phyloP scores from a whole-genome alignment of 2,113 vertebrate species.

The Delphinus delphis region DNA sequence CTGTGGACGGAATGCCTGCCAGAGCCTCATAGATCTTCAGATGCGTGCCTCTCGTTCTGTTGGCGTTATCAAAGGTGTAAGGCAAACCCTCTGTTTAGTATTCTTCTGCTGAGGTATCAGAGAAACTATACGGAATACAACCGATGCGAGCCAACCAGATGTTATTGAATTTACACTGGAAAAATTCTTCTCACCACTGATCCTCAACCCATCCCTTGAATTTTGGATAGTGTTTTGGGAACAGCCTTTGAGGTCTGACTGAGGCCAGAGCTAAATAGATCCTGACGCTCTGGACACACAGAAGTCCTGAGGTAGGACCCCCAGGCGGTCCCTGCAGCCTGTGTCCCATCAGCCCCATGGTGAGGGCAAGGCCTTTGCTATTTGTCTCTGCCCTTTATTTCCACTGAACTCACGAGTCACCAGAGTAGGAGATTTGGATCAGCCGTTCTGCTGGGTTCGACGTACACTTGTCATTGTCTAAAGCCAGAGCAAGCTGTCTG shows the following conservation, averaged over 20 bases:
- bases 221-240: background rate
- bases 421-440: background rate
- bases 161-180: conserved; percentile 33
- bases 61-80: background rate
- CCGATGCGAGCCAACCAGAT: conserved; percentile 8
- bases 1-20: background rate
- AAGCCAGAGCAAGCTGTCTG: conserved; percentile 2
- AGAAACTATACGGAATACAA: conserved; percentile 31
- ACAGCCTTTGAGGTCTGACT: background rate
- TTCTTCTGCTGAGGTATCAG: conserved; percentile 36
- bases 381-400: conserved; percentile 22
- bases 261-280: conserved; percentile 13
- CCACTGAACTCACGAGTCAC: background rate
- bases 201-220: conserved; percentile 36
- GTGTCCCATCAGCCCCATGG: background rate
- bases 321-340: background rate
- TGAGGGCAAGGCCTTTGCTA: background rate
- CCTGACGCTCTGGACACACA: background rate
- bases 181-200: background rate
- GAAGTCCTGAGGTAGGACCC: background rate
- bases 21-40: background rate
- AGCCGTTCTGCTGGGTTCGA: background rate
- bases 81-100: background rate
- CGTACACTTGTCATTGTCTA: background rate
- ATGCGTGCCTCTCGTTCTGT: background rate